A percentile compares a stretch with the other conserved stretches of the same genome.
Conservation (phyloP, 2,797 vertebrate genomes). For the Toxotes lorentzi region DNA sequence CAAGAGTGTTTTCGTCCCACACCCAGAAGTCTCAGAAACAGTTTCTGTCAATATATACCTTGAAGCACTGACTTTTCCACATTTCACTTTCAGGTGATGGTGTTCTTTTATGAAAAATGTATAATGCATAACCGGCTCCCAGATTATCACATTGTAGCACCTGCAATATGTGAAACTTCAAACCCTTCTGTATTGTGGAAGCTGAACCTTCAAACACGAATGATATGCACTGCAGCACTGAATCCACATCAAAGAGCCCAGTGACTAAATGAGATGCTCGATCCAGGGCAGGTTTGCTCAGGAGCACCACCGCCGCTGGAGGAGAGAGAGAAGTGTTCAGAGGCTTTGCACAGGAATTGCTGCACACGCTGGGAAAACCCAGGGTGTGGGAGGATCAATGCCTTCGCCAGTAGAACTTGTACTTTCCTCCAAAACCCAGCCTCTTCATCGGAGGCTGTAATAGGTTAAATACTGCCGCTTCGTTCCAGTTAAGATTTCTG, state of each 20-base stretch:
- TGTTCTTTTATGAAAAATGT: constrained; percentile 83
- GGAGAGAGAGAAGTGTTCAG: constrained; percentile 77
- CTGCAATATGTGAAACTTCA: constrained; percentile 83
- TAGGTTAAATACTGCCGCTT: constrained; percentile 80
- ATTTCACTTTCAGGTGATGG: constrained; percentile 79
- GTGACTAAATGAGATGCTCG: constrained; percentile 83
- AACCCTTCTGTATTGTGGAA: constrained; percentile 79
- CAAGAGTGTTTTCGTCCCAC: constrained; percentile 73
- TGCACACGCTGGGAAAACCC: constrained; percentile 74
- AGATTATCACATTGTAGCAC: constrained; percentile 85
- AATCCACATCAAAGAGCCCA: constrained; percentile 84
- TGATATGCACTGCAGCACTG: constrained; percentile 80
- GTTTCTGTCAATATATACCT: constrained; percentile 80
- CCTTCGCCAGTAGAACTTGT: constrained; percentile 64
- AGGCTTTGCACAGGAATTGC: constrained; percentile 75
- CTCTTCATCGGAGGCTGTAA: constrained; percentile 73
- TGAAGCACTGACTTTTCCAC: constrained; percentile 76
- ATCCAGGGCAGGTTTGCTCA: constrained; percentile 80
- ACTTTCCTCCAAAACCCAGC: constrained; percentile 69
- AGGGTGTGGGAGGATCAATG: constrained; percentile 80
- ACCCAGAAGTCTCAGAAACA: constrained; percentile 72
- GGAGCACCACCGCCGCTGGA: constrained; percentile 73
- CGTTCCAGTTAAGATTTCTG: constrained; percentile 72
- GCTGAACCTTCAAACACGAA: constrained; percentile 82
- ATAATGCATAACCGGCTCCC: constrained; percentile 80